Evolutionary conservation across 2,113 vertebrate genomes (phyloP).

Genomic region (Pseudopipra pipra): DNA sequence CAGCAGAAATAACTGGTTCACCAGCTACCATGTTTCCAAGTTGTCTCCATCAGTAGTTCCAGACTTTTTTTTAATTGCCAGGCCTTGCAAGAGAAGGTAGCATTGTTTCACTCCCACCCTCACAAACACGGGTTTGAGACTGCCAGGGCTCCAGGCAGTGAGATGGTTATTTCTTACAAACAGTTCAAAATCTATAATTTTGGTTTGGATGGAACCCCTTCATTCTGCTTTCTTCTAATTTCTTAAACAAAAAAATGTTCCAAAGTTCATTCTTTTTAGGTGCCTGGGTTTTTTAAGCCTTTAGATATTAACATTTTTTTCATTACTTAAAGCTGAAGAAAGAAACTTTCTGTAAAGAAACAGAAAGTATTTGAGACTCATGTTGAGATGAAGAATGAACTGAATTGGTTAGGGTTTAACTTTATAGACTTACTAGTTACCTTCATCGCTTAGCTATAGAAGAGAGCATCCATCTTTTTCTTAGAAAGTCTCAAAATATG

Average conservation of each 20-base stretch:
- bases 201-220: not conserved
- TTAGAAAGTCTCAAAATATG: not conserved
- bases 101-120: not conserved
- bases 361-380: not conserved
- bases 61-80: not conserved
- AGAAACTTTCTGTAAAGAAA: not conserved
- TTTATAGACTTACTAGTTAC: not conserved
- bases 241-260: not conserved
- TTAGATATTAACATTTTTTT: not conserved
- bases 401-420: not conserved
- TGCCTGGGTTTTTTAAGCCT: not conserved
- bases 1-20: not conserved
- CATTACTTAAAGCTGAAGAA: not conserved
- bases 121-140: not conserved
- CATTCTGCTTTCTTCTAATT: not conserved
- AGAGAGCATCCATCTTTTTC: not conserved
- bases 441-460: not conserved
- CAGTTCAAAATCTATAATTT: slow-evolving; percentile 14
- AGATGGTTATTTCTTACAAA: not conserved
- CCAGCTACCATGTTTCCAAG: not conserved
- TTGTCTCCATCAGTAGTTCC: not conserved
- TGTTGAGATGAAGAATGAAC: not conserved
- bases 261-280: not conserved
- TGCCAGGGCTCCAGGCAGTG: not conserved
- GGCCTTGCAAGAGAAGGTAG: not conserved